phyloP scores from a whole-genome alignment of 1,140 invertebrate genomes.

The Diachasmimorpha longicaudata region DNA sequence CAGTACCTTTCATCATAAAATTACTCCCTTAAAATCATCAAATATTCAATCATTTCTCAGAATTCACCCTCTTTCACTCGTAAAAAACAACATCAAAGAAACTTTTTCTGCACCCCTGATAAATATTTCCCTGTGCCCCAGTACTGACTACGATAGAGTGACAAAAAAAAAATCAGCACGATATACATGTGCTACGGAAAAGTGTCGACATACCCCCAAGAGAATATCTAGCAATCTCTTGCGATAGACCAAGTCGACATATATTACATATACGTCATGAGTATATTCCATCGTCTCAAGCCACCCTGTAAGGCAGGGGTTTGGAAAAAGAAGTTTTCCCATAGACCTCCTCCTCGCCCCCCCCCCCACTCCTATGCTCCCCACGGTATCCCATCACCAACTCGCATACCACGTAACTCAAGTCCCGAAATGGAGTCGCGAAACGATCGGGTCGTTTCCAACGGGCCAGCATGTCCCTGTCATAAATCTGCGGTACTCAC shows the following conservation, averaged over 20 bases:
- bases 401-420: slow-evolving; percentile 2
- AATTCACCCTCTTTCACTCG: not conserved
- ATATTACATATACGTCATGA: slow-evolving; percentile 14
- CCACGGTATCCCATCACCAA: not conserved
- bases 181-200: not conserved
- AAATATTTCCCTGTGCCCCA: not conserved
- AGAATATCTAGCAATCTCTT: slow-evolving; percentile 18
- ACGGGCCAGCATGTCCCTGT: slow-evolving; percentile 43
- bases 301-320: not conserved
- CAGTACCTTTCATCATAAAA: too few species aligned
- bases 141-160: not conserved
- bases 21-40: not conserved
- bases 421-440: slow-evolving; percentile 39
- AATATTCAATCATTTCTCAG: not conserved
- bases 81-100: not conserved
- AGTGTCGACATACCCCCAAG: slow-evolving; percentile 13
- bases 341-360: too few species aligned
- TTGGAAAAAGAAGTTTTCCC: too few species aligned
- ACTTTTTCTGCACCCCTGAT: not conserved
- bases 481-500: slow-evolving; percentile 51
- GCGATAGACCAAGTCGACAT: slow-evolving; percentile 3
- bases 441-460: slow-evolving; percentile 44
- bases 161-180: not conserved
- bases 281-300: not conserved
- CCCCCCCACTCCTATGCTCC: too few species aligned